These are phyloP conservation scores for Notarius quadriscutis DNA, from an alignment of 2,113 vertebrate genomes.

Conservation along the genomic window DNA sequence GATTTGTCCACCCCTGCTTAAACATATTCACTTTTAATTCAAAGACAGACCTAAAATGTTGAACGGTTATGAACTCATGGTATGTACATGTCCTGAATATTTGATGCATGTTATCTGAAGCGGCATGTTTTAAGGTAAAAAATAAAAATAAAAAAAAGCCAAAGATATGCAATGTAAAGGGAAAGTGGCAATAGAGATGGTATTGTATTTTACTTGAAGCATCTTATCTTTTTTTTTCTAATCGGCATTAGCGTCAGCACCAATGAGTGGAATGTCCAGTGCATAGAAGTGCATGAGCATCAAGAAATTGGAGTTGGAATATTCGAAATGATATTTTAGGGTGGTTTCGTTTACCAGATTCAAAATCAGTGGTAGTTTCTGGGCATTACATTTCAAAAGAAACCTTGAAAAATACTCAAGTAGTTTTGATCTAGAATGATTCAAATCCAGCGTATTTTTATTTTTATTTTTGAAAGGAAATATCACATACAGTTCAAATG, in stretches of 20 bases:
- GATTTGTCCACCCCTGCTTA: background rate
- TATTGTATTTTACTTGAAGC: background rate
- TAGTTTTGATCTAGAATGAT: background rate
- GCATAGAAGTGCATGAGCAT: background rate
- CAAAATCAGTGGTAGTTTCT: background rate
- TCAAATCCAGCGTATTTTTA: background rate
- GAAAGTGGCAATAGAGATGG: conserved; percentile 10
- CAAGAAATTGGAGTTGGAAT: background rate
- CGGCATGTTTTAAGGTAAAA: background rate
- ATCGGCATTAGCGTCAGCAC: background rate
- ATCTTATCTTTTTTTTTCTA: background rate
- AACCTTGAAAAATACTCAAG: no score
- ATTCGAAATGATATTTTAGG: background rate
- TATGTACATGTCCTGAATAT: background rate
- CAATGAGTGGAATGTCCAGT: background rate
- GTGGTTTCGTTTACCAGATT: background rate
- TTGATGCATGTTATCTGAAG: background rate
- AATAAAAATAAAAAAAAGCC: no score
- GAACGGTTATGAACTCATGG: background rate
- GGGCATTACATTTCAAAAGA: background rate
- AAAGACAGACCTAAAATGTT: background rate
- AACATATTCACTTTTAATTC: background rate
- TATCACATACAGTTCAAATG: background rate
- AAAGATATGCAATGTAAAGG: conserved; percentile 6
- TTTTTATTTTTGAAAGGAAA: background rate